A percentile compares a stretch with the other conserved stretches of the same genome.
phyloP scores from a whole-genome alignment of 2,888 invertebrate genomes.

The Didymodactylos carnosus region DNA sequence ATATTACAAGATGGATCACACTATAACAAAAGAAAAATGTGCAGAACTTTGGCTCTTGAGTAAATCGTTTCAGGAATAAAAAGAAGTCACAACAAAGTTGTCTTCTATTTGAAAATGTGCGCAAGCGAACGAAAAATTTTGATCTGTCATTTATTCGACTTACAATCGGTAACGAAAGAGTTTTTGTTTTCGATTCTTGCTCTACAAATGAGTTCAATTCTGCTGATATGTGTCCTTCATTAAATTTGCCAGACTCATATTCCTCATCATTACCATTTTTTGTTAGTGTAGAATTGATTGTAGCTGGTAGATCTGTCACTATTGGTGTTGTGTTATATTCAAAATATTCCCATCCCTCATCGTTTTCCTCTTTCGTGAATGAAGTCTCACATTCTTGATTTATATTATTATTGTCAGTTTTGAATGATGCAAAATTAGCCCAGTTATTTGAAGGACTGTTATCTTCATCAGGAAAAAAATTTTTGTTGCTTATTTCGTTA shows the following conservation, averaged over 20 bases:
- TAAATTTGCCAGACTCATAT: neutral
- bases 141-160: no score
- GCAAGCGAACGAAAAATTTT: no score
- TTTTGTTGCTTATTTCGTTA: neutral
- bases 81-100: neutral
- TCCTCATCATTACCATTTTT: neutral
- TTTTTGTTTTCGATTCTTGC: neutral
- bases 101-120: no score
- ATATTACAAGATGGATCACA: no score
- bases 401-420: neutral
- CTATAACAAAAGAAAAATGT: no score
- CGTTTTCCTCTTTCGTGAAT: neutral
- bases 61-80: neutral
- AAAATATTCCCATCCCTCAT: neutral
- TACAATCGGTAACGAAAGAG: neutral
- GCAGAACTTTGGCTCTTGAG: neutral
- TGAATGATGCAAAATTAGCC: neutral
- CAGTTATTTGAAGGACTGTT: neutral
- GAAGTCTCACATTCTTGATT: neutral
- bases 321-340: neutral
- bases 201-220: no score
- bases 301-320: neutral
- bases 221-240: neutral
- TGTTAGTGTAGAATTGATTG: neutral
- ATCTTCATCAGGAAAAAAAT: neutral